Base-by-base conservation (phyloP, 2,888 invertebrate species). In the Caenorhabditis wallacei region DNA sequence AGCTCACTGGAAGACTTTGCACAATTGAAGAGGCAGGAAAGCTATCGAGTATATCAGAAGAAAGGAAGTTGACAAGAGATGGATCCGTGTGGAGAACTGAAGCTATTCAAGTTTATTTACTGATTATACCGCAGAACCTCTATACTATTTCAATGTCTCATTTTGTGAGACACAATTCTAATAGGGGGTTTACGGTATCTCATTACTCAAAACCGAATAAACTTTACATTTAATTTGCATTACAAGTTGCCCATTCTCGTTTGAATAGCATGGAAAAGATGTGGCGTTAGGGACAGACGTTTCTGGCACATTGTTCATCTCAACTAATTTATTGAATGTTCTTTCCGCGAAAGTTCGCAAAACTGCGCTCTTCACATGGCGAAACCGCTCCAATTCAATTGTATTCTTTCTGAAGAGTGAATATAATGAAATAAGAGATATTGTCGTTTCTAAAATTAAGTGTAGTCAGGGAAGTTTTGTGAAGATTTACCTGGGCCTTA, bases 401-500 rank as follows among this genome's bases (percentile, higher is more conserved):
- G 69, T 82, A 11, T 30, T 3, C 30, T 30, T 66, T 61, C 71
- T 78, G 54, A 22, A 68, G 35, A 26, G 5, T n/a, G 5, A 70
- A 74, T 20, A 26, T 26, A 30, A 30, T 30, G n/a, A n/a, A n/a
- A n/a, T n/a, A n/a, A n/a, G n/a, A n/a, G n/a, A n/a, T n/a, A n/a
- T n/a, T n/a, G n/a, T n/a, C n/a, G n/a, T n/a, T n/a, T n/a, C 35
- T 30, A 4, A 54, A 56, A 56, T 18, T 18, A 71, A 13, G 22
- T 30, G 30, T n/a, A n/a, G n/a, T n/a, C n/a, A n/a, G n/a, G n/a
- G n/a, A 30, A 30, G 30, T 30, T 8, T 30, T 8, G 8, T 5
- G 8, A 30, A 30, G 8, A 13, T 13, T 43, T 18, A 83, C 83
- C 84, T 83, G 1, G 88, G 88, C 53, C 88, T 57, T 11, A 84